These are phyloP conservation scores for Julus scanicus DNA, from an alignment of 2,888 invertebrate species.

Conservation along the genomic window DNA sequence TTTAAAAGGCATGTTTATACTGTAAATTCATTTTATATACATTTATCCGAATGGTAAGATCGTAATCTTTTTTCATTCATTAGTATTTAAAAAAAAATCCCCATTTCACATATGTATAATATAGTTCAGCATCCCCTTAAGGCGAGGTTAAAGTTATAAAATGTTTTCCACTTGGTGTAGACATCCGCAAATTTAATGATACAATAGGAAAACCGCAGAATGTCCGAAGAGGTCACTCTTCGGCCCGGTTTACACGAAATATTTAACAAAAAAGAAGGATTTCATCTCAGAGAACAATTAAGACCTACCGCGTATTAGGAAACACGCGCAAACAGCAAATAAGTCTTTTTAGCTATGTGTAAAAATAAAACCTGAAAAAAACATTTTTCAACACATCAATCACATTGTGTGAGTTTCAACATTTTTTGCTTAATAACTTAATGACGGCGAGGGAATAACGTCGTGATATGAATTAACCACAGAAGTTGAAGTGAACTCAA, in stretches of 20 bases:
- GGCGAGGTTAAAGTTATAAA: neutral
- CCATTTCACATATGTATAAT: neutral
- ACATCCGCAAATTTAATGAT: neutral
- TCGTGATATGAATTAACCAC: conserved; percentile 9
- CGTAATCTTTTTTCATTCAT: neutral
- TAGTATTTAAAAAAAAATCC: neutral
- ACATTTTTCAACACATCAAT: neutral
- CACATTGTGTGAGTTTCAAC: neutral
- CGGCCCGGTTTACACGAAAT: conserved; percentile 1
- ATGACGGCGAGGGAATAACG: neutral
- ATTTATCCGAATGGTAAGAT: too few relatives aligned
- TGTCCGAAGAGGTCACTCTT: conserved; percentile 29
- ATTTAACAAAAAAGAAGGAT: neutral
- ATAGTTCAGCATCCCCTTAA: neutral
- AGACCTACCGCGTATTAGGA: neutral
- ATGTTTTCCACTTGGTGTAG: neutral
- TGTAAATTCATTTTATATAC: too few relatives aligned
- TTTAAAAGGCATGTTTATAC: too few relatives aligned
- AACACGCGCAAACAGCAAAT: neutral
- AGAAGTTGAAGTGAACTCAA: neutral
- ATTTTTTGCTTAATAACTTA: neutral
- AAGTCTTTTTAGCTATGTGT: neutral
- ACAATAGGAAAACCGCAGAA: neutral
- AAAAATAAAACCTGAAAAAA: neutral
- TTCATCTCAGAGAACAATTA: neutral